Base-by-base conservation (phyloP, 92 coral and sea anemone species). In the Actinernus sp. region DNA sequence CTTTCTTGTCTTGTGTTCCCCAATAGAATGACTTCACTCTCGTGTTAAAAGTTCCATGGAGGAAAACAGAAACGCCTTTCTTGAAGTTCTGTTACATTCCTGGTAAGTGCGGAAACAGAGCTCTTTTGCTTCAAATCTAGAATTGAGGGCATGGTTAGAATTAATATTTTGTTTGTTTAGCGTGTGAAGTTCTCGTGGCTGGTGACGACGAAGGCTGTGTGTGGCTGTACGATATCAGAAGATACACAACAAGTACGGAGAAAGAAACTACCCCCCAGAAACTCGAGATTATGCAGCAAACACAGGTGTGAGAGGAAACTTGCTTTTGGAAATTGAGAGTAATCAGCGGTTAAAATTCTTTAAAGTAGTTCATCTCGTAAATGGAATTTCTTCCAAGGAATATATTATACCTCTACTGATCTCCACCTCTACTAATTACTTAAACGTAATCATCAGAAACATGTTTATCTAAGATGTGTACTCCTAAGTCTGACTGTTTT, bases 121-220 rank as follows among this genome's bases (percentile, higher is more conserved):
- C n/a, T n/a, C n/a, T n/a, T n/a, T n/a, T n/a, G n/a, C n/a, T n/a
- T n/a, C n/a, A 34, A 34, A 34, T 34, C 41, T 14, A 34, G 41
- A 34, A 34, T 6, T 34, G 8, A 34, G 41, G n/a, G n/a, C n/a
- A n/a, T n/a, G n/a, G n/a, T n/a, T 34, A 34, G 41, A 34, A 34
- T 6, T 6, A 34, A 14, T 34, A 34, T 6, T 34, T 6, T 34
- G 14, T 34, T 34, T 34, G 6, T 34, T 34, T 34, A 93, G 98
- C 85, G 26, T 74, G 93, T 59, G 73, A 79, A 19, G 91, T 94
- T 28, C 58, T 94, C 26, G 68, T 94, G 47, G 94, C 98, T 26
- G 98, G 98, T 0, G 98, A 94, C 55, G 92, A 94, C 46, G 23
- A 47, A 29, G 98, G 98, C 24, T 78, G 92, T 51, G 92, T 94